Base-by-base conservation (phyloP, 2,113 vertebrate species). In the Ceratotherium simum region DNA sequence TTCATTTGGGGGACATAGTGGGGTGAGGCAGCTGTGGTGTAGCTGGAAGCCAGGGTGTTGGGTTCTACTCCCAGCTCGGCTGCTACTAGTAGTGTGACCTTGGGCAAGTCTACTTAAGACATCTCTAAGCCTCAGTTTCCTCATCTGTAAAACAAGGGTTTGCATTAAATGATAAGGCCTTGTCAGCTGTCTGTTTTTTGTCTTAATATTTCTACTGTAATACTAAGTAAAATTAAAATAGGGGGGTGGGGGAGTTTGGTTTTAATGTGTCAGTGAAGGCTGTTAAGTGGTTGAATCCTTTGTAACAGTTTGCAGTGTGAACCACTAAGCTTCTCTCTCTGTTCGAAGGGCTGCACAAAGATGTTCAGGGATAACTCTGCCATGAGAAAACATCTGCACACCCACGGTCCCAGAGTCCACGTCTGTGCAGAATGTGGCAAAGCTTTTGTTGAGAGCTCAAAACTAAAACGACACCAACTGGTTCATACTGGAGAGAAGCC, bases 321-420 rank as follows among this genome's bases (percentile, higher is more conserved):
- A 83, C 98, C 97, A 98, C 87, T 94, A 85, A 97, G 95, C 98
- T 72, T 96, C 95, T 98, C 88, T 92, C 82, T 98, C 25, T 98
- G 98, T 94, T 96, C 96, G 31, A 98, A 99, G 99, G 99, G 99
- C 98, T 99, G 99, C 98, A 99, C 99, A 90, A 99, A 99, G 99
- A 99, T 99, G 99, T 99, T 99, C 99, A 99, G 99, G 99, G 99
- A 99, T 98, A 99, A 99, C 99, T 99, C 99, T 18, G 99, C 99
- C 48, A 99, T 99, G 99, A 99, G 99, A 94, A 99, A 99, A 98
- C 99, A 99, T 95, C 99, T 99, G 98, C 99, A 99, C 98, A 99
- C 99, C 84, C 99, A 99, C 27, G 99, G 99, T 72, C 99, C 99
- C 85, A 98, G 99, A 29, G 99, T 99, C 97, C 99, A 99, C 31